phyloP scores from a whole-genome alignment of 2,888 invertebrate species.

The Trissonchulus latispiculum region DNA sequence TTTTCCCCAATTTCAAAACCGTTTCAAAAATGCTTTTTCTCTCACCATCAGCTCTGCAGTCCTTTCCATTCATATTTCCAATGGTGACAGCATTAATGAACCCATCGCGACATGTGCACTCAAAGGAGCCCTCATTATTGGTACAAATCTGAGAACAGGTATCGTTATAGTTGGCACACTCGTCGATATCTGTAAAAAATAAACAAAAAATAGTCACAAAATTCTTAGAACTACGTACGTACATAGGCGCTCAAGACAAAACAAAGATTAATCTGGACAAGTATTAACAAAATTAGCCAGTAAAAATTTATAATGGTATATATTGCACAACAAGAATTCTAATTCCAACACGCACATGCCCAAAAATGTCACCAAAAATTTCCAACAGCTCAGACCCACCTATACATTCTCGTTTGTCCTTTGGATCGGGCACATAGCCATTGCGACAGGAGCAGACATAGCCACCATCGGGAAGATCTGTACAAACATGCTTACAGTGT shows the following conservation, averaged over 20 bases:
- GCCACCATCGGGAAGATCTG: conserved; percentile 70
- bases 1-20: too few species aligned
- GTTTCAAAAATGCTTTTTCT: too few species aligned
- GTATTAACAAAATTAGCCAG: too few species aligned
- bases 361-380: too few species aligned
- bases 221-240: too few species aligned
- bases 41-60: conserved; percentile 36
- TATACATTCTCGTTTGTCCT: conserved; percentile 42
- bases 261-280: too few species aligned
- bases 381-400: conserved; percentile 46
- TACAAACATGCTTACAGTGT: conserved; percentile 89
- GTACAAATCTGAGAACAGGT: conserved; percentile 85
- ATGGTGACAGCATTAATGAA: conserved; percentile 42
- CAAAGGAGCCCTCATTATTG: conserved; percentile 78
- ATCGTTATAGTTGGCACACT: conserved; percentile 64
- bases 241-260: too few species aligned
- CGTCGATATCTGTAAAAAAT: conserved; percentile 72
- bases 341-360: too few species aligned
- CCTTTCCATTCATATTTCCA: conserved; percentile 42
- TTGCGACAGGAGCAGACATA: conserved; percentile 86
- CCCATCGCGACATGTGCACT: conserved; percentile 64
- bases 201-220: too few species aligned
- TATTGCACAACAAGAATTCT: too few species aligned
- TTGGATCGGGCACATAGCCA: conserved; percentile 63
- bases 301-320: too few species aligned